Conservation (phyloP, 2,113 vertebrate species). For the Colaptes auratus region DNA sequence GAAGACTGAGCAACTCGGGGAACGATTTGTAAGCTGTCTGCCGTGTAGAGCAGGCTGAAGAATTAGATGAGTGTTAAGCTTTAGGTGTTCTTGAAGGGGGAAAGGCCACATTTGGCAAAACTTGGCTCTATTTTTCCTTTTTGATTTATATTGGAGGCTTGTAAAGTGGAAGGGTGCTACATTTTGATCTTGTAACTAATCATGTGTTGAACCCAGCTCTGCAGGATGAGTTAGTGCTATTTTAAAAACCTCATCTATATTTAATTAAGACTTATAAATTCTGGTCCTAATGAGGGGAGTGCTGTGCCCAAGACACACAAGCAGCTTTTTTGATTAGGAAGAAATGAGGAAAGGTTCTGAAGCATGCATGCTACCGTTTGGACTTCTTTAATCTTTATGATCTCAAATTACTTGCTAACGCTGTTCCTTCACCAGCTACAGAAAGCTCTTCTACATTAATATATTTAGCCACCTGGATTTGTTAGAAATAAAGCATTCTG, state of each 20-base stretch:
- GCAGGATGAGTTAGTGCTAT: constrained; percentile 5
- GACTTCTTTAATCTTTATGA: constrained; percentile 6
- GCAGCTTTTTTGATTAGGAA: constrained; percentile 12
- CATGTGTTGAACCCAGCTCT: neutral
- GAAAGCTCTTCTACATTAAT: neutral
- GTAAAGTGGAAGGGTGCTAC: neutral
- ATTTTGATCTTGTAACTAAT: constrained; percentile 1
- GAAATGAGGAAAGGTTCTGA: constrained; percentile 25
- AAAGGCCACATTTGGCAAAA: neutral
- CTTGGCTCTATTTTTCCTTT: neutral
- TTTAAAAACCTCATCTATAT: constrained; percentile 44
- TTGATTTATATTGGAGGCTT: neutral
- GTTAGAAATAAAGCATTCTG: neutral
- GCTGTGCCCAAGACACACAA: neutral
- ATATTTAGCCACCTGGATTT: neutral
- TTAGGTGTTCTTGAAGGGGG: neutral
- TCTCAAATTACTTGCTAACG: neutral
- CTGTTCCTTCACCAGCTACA: constrained; percentile 19
- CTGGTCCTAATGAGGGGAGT: neutral
- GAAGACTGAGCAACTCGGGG: neutral
- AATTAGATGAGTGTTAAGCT: neutral
- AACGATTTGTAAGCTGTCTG: neutral
- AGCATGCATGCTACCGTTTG: neutral
- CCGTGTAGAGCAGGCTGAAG: neutral
- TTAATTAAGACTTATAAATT: constrained; percentile 41